Conservation (phyloP, 23 tunicate species). For the Diplosoma virens region DNA sequence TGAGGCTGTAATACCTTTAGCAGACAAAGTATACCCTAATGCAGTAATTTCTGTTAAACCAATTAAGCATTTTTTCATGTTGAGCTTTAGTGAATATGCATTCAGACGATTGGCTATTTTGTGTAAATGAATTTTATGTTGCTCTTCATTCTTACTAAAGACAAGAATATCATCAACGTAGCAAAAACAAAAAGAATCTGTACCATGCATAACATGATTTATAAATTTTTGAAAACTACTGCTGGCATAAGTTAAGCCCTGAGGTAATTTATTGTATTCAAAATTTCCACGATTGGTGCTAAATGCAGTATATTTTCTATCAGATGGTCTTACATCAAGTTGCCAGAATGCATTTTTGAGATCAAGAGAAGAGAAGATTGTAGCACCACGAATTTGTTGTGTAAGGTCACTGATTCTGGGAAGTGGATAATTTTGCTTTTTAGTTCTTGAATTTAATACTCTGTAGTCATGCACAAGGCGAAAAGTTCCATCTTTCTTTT, state of each 20-base stretch:
- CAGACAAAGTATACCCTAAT: conserved; percentile 14
- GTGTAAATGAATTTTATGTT: conserved; percentile 13
- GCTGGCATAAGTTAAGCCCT: conserved; percentile 13
- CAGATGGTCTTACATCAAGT: background rate
- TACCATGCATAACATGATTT: conserved; percentile 6
- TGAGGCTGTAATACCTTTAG: conserved; percentile 21
- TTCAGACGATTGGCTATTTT: conserved; percentile 1
- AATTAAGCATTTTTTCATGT: conserved; percentile 23
- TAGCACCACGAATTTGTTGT: conserved; percentile 5
- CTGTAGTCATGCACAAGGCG: conserved; percentile 8
- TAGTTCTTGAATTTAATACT: background rate
- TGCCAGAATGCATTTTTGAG: conserved; percentile 4
- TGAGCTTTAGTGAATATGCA: background rate
- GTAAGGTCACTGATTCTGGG: conserved; percentile 12
- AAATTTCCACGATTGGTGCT: conserved; percentile 9
- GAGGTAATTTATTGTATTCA: conserved; percentile 17
- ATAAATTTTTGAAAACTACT: conserved; percentile 14
- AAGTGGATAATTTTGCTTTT: conserved; percentile 1
- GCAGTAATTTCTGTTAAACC: conserved; percentile 1
- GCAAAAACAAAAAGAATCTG: conserved; percentile 13
- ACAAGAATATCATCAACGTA: conserved; percentile 17
- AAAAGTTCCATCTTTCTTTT: background rate
- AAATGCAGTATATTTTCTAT: conserved; percentile 7
- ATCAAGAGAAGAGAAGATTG: conserved; percentile 14
- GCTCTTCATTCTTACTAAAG: background rate